phyloP scores from a whole-genome alignment of 2,797 vertebrate species.

The Aldrovandia affinis region DNA sequence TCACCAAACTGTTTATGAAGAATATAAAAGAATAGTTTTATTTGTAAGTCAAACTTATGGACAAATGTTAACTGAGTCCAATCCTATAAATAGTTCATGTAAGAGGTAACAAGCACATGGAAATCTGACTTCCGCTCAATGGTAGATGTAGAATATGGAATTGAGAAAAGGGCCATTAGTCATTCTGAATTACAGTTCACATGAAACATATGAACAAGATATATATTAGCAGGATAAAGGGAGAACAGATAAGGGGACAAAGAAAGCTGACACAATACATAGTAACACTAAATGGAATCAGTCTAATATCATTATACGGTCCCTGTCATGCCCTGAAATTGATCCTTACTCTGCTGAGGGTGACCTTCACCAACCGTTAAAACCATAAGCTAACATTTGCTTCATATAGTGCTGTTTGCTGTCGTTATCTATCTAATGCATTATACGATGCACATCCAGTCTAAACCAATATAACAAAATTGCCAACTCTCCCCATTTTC shows the following conservation, averaged over 20 bases:
- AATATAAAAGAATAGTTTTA: too few relatives aligned
- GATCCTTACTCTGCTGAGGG: neutral
- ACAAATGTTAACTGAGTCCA: too few relatives aligned
- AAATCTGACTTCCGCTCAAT: neutral
- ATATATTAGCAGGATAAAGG: neutral
- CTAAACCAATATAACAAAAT: too few relatives aligned
- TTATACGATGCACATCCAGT: too few relatives aligned
- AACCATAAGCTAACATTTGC: neutral
- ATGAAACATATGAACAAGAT: neutral
- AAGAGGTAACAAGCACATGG: too few relatives aligned
- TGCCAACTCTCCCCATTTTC: too few relatives aligned
- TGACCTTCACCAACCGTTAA: neutral
- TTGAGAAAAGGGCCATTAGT: neutral
- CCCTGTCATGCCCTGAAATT: neutral
- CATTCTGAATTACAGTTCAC: neutral
- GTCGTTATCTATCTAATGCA: too few relatives aligned
- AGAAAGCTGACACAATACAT: neutral
- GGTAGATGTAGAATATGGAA: neutral
- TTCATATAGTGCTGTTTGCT: too few relatives aligned
- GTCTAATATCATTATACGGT: too few relatives aligned
- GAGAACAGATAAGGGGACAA: neutral
- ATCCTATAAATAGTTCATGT: too few relatives aligned
- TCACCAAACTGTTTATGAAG: too few relatives aligned
- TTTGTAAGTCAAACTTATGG: too few relatives aligned
- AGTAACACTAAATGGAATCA: neutral